Percentiles rank a stretch among this genome's conserved stretches.
Conservation (phyloP, 1,140 invertebrate genomes). For the Spodoptera frugiperda region DNA sequence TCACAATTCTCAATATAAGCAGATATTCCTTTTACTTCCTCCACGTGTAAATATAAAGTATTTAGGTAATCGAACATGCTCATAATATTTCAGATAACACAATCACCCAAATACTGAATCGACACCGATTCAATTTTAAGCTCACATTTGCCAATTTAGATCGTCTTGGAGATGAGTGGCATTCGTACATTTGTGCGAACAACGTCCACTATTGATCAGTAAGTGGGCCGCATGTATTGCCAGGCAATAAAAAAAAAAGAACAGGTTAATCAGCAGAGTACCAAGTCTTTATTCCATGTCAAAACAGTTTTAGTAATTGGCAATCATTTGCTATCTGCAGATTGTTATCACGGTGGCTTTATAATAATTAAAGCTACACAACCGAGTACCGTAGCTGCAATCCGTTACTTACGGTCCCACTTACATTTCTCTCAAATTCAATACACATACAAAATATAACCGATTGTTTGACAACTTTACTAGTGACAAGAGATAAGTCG, state of each 20-base stretch:
- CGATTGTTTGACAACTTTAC: not conserved
- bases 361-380: not conserved
- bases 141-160: too few species aligned
- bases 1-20: too few species aligned
- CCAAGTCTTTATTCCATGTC: not conserved
- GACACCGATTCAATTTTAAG: too few species aligned
- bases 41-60: too few species aligned
- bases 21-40: too few species aligned
- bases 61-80: too few species aligned
- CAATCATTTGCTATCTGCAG: not conserved
- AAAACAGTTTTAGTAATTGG: not conserved
- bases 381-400: slow-evolving; percentile 24
- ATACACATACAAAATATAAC: slow-evolving; percentile 14
- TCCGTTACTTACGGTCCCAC: slow-evolving; percentile 24
- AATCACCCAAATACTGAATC: too few species aligned
- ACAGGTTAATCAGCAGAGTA: not conserved
- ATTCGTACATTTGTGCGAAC: too few species aligned
- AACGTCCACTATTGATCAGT: too few species aligned
- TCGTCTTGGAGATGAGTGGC: too few species aligned
- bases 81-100: too few species aligned
- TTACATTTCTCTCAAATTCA: slow-evolving; percentile 4
- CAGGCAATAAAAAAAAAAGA: not conserved
- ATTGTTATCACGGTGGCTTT: not conserved
- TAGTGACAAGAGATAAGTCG: slow-evolving; percentile 13
- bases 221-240: not conserved